A percentile compares a stretch with the other conserved stretches of the same genome.
Evolutionary conservation across 92 coral and sea anemone genomes (phyloP).

Genomic region (Bergia sp.): DNA sequence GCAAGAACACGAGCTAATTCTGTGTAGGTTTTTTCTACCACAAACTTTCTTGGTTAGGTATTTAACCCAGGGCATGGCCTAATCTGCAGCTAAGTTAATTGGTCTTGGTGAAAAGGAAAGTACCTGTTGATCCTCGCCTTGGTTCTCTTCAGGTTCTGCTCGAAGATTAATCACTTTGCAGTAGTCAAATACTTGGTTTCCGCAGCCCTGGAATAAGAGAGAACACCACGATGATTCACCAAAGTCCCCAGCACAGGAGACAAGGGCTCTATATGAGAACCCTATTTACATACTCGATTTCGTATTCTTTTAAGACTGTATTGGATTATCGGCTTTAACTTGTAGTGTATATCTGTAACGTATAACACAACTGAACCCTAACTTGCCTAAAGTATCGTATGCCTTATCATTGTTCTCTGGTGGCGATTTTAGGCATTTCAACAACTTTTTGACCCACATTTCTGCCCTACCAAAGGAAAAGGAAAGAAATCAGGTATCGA

Average conservation of each 20-base stretch:
- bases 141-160: conserved; percentile 4
- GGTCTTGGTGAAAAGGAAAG: not conserved
- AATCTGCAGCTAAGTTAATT: not conserved
- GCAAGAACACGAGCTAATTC: no score
- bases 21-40: no score
- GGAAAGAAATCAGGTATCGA: not conserved
- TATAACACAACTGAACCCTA: not conserved
- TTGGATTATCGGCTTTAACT: not conserved
- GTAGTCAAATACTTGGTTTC: conserved; percentile 97
- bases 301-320: not conserved
- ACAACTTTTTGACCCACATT: not conserved
- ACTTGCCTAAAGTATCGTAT: not conserved
- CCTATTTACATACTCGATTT: not conserved
- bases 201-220: conserved; percentile 78
- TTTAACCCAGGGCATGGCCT: not conserved
- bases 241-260: no score
- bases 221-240: not conserved
- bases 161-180: conserved; percentile 71
- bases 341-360: not conserved
- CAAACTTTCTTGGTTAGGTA: not conserved
- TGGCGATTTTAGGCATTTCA: not conserved
- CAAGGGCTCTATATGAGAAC: not conserved
- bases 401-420: not conserved
- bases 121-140: conserved; percentile 23
- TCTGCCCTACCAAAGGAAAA: not conserved